phyloP scores from a whole-genome alignment of 2,113 vertebrate species.

The Phasianus colchicus region DNA sequence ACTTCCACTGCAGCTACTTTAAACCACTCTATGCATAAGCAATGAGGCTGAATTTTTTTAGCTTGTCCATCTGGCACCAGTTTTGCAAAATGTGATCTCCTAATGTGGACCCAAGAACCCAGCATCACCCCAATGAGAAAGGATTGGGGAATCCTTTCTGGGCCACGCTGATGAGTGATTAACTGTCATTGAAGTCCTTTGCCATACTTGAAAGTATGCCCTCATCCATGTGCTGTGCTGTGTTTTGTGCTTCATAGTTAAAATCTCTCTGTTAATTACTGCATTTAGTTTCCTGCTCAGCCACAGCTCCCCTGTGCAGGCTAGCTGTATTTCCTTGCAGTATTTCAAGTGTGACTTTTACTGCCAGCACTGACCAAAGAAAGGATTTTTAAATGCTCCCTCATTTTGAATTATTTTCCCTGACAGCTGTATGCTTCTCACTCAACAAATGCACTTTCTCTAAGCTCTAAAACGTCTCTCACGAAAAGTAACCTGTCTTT shows the following conservation, averaged over 20 bases:
- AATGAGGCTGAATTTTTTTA: not conserved
- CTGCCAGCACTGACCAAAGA: not conserved
- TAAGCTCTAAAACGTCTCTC: not conserved
- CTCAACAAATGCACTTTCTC: not conserved
- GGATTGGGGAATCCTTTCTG: not conserved
- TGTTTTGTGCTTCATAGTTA: not conserved
- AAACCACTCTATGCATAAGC: not conserved
- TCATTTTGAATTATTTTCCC: conserved; percentile 43
- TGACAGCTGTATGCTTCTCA: not conserved
- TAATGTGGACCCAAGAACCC: not conserved
- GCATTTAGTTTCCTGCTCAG: not conserved
- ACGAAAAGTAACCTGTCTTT: not conserved
- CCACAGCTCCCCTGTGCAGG: not conserved
- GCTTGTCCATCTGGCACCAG: not conserved
- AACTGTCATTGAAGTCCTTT: not conserved
- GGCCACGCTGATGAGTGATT: conserved; percentile 10
- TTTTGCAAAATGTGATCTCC: conserved; percentile 6
- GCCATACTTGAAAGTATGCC: conserved; percentile 16
- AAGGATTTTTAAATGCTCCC: conserved; percentile 33
- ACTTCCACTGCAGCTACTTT: not conserved
- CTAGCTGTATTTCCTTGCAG: not conserved
- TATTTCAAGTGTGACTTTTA: conserved; percentile 52
- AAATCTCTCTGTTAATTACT: conserved; percentile 13
- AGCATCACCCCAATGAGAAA: not conserved
- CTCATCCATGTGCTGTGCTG: not conserved